Base-by-base conservation (phyloP, 2,113 vertebrate species). In the Pontoporia blainvillei region DNA sequence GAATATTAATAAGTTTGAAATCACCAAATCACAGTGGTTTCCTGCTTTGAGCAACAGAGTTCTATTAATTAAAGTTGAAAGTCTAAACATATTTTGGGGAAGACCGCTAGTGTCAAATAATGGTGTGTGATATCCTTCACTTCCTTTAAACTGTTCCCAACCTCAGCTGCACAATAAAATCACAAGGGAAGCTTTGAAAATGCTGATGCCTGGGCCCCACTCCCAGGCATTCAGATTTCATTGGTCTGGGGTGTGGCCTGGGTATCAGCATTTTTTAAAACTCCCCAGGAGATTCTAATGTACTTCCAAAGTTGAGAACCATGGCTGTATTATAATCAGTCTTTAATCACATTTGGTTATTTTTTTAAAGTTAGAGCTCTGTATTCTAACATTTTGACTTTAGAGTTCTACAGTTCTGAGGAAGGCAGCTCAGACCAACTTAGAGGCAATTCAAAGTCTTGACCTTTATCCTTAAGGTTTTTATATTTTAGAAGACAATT, bases 1-100 rank as follows among this genome's bases (percentile, higher is more conserved):
- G 52, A 87, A 41, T 84, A 17, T n/a, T 87, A 75, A 67, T 66
- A 57, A 79, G 27, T 72, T 86, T 92, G 39, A 71, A 83, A 87
- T 91, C 21, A 93, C 29, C 31, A 41, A 93, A n/a, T 85, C 85
- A 81, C 15, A 44, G 75, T 67, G 31, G 59, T 78, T 57, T 59
- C 64, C 72, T 93, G 73, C 73, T 96, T 92, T 91, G n/a, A 91
- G 36, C 46, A 78, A 23, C 20, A 76, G 84, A 95, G 46, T n/a
- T 71, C 44, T 73, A 3, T 66, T 61, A 49, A 78, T 92, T 81
- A 88, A 71, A 54, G 31, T 85, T 20, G 13, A 73, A 83, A 90
- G 49, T 25, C 52, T 90, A 9, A 76, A n/a, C 52, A 4, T 67
- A 76, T 39, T 82, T 84, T 29, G n/a, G 41, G n/a, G 57, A 64